Evolutionary conservation across 2,113 vertebrate genomes (phyloP), one percentile per base, ranked within the genome.

Genomic region (Pithys albifrons): DNA sequence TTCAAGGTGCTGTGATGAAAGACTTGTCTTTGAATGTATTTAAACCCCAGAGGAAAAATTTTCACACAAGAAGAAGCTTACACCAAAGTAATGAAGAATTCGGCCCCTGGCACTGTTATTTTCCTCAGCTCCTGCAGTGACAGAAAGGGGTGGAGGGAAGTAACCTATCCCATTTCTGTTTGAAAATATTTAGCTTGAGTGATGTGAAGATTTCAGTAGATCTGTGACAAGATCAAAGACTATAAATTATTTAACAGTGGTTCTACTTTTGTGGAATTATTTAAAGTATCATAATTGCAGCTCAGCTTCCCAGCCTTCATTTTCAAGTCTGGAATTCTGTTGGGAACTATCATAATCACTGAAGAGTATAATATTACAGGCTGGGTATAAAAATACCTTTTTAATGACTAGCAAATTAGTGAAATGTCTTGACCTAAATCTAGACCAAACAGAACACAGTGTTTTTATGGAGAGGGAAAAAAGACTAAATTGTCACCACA

Each of bases 251-350:
- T 98, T 98, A 98, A 98, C 98, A 98, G 98, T 95, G 96, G 98
- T 98, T 98, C 98, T 98, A 98, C 98, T 99, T 98, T 99, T 98
- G 98, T 98, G 98, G 98, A 99, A 99, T 99, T 99, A 99, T 98
- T 99, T 98, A 98, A 99, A 98, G 98, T 98, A 98, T 98, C 97
- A 97, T 99, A 99, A 99, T 99, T 99, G 98, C 97, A 98, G 97
- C 97, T 98, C 96, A 93, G 97, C 97, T 98, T 98, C 97, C 97
- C 96, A 96, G 97, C 96, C 98, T 98, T 98, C 96, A 97, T 98
- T 98, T 98, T 97, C 91, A 93, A 98, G 98, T 96, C 97, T 97
- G 98, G 98, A 98, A 98, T 98, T 98, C 98, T 98, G 97, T 98
- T 97, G 98, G 98, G 98, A 99, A 97, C 97, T 98, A 98, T 98